Conservation (phyloP, 2,113 vertebrate species). For the Brachyistius frenatus region DNA sequence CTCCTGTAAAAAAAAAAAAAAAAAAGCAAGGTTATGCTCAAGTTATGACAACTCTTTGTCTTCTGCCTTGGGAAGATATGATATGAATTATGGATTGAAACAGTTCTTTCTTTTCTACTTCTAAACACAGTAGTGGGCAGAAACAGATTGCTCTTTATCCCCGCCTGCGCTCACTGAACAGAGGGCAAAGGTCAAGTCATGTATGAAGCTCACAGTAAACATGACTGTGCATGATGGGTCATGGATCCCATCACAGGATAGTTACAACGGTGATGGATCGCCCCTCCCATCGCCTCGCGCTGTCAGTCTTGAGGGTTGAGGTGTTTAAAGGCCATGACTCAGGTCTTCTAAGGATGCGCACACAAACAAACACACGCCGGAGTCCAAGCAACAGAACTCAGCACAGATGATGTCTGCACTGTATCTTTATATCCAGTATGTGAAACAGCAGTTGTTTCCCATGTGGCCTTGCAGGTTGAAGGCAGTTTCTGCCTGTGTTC, state of each 20-base stretch:
- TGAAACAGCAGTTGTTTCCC: conserved; percentile 29
- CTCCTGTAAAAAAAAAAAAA: conserved; percentile 37
- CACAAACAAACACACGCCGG: conserved; percentile 9
- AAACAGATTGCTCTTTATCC: conserved; percentile 27
- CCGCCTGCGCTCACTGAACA: conserved; percentile 24
- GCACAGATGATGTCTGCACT: not conserved
- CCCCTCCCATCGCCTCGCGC: conserved; percentile 47
- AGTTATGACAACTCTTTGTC: conserved; percentile 50
- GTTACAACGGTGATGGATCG: conserved; percentile 71
- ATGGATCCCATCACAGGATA: conserved; percentile 66
- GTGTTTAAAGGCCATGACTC: conserved; percentile 40
- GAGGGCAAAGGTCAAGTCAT: conserved; percentile 72
- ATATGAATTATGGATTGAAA: conserved; percentile 51
- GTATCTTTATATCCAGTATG: conserved; percentile 19
- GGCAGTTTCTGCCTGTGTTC: conserved; percentile 11
- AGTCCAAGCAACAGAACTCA: not conserved
- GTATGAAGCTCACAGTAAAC: conserved; percentile 72
- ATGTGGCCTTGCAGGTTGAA: conserved; percentile 34
- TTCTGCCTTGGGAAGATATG: conserved; percentile 17
- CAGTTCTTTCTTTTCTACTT: conserved; percentile 19
- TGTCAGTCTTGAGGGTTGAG: conserved; percentile 35
- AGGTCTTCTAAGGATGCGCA: conserved; percentile 23
- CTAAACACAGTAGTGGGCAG: conserved; percentile 18
- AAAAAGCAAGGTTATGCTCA: conserved; percentile 38
- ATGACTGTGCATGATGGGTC: conserved; percentile 67